Base-by-base conservation (phyloP, 1,140 invertebrate species). In the Cryptotermes secundus region DNA sequence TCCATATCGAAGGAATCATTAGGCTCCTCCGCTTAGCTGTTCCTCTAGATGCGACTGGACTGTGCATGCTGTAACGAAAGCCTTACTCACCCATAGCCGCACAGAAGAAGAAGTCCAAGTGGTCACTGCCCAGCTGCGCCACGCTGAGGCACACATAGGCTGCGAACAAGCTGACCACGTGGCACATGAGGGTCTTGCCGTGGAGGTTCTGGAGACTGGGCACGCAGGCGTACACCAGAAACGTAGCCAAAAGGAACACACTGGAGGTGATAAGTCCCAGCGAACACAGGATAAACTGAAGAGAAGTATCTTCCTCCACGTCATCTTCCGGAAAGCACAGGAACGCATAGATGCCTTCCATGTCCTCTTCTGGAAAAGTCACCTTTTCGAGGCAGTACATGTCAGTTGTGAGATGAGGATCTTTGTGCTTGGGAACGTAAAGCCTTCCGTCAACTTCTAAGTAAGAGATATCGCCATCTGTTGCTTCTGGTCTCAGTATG, bases 141-240 rank as follows among this genome's bases (percentile, higher is more conserved):
- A 88, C 34, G 1, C 91, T 91, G 34, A 95, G 90, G 84, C 92
- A 93, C 38, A 90, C 86, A 87, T 92, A 95, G 2, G 92, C 93
- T 14, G 92, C 85, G 83, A 95, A 89, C 84, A 95, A 91, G 87
- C 92, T 92, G 83, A 90, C 88, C 2, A 94, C 91, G 86, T 95
- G 92, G 86, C 93, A 94, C 90, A 95, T 94, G 22, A 95, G 88
- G 2, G 93, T 95, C 86, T 93, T 92, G 0, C 94, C 94, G 79
- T 95, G 94, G 31, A 95, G 90, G 89, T 95, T 95, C 45, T 92
- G 90, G 35, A 95, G 88, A 31, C 90, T 89, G 0, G 94, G 93
- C 38, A 95, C 88, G 6, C 89, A 91, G n/a, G 90, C 88, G 88
- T 95, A 95, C 31, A 95, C 93, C 81, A 93, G 19, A 79, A 95